Evolutionary conservation across 2,113 vertebrate species (phyloP), one percentile per base, ranked within the genome.

Genomic region (Stigmatopora argus): DNA sequence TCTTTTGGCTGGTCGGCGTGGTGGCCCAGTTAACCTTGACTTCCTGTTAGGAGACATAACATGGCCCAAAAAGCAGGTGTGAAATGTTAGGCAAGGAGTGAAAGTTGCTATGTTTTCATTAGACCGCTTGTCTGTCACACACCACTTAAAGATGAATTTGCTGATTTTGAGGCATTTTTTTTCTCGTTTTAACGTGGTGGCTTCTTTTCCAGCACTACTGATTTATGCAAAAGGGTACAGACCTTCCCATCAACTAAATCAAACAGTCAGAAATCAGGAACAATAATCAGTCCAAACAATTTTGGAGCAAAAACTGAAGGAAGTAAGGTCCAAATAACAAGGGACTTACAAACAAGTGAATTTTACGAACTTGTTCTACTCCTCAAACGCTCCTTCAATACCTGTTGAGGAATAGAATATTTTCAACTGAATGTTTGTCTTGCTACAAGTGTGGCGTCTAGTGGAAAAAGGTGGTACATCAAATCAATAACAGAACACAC

Each of bases 1-100:
- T 99, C 92, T 99, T 99, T 92, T 98, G 97, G 88, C 94, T 98
- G 90, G 95, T 98, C 77, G 97, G 97, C 51, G 95, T 99, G 18
- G 97, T 98, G 78, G 97, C 97, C 97, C 97, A 99, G 91, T 98
- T 99, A 82, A 99, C 97, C 86, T 99, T 99, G 92, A 98, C 87
- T 92, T 98, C 90, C 97, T 99, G 89, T 86, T 59, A 81, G 56
- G 70, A 84, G 64, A 60, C 58, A 61, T 19, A 80, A 67, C 65
- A 10, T 60, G 53, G 72, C 72, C 38, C 74, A 75, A 69, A 80
- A 13, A 41, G 66, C 3, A 17, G n/a, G 60, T 68, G 60, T 78
- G 72, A 83, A 80, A 62, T 15, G 19, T 46, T 7, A 51, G 9
- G 34, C 10, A 17, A 1, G 34, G 17, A 34, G 53, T 3, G 23